These are phyloP conservation scores for Rafetus swinhoei DNA, from an alignment of 2,113 vertebrate species.

Conservation along the genomic window DNA sequence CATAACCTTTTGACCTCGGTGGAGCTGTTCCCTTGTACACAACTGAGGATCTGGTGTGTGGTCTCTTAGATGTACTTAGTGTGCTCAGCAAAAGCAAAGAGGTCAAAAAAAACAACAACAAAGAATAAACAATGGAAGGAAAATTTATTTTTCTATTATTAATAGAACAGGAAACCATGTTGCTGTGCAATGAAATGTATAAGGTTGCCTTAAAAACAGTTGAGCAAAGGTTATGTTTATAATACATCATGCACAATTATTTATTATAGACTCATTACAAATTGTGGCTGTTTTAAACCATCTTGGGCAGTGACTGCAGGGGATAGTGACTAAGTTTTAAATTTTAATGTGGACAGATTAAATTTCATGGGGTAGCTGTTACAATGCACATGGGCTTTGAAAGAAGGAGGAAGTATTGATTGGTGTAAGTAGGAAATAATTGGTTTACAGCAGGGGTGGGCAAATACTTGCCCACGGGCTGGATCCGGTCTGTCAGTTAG, in stretches of 20 bases:
- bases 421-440: slow-evolving; percentile 38
- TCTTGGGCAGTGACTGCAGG: background rate
- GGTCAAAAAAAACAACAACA: background rate
- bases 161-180: background rate
- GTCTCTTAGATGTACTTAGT: background rate
- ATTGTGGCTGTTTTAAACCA: background rate
- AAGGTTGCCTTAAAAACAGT: background rate
- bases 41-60: background rate
- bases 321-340: slow-evolving; percentile 24
- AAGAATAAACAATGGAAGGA: fast-evolving
- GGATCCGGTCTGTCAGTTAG: no score
- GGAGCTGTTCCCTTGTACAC: background rate
- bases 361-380: slow-evolving; percentile 43
- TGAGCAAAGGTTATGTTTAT: background rate
- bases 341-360: slow-evolving; percentile 58
- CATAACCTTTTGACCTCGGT: background rate
- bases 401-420: slow-evolving; percentile 53
- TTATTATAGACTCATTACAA: background rate
- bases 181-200: background rate
- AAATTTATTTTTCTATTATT: background rate
- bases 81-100: background rate
- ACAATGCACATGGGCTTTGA: slow-evolving; percentile 44
- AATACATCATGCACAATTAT: fast-evolving
- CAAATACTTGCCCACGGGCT: no score
- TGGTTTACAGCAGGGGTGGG: background rate